Evolutionary conservation across 2,888 invertebrate species (phyloP).

Genomic region (Fissipunctia ypsillon): DNA sequence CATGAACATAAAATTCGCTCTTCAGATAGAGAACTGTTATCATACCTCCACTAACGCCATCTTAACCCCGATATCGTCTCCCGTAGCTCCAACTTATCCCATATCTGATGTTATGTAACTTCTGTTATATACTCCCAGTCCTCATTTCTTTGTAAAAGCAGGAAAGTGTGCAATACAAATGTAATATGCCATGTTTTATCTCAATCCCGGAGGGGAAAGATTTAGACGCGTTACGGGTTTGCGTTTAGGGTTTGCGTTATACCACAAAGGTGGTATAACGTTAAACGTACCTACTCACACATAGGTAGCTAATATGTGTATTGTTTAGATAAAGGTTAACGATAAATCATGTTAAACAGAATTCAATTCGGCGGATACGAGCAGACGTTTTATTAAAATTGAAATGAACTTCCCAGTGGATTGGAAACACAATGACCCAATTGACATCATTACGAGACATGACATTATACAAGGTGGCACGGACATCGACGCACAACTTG

Average conservation of each 20-base stretch:
- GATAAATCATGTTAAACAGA: constrained; percentile 18
- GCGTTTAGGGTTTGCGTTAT: constrained; percentile 23
- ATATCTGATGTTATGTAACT: constrained; percentile 39
- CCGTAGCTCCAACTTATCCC: constrained; percentile 22
- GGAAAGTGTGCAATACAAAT: constrained; percentile 49
- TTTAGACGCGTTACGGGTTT: constrained; percentile 49
- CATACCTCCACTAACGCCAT: constrained; percentile 11
- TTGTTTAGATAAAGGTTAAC: constrained; percentile 28
- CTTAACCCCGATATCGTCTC: constrained; percentile 29
- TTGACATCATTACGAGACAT: not conserved
- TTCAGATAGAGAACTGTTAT: constrained; percentile 9
- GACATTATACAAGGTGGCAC: no score
- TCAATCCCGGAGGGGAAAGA: constrained; percentile 37
- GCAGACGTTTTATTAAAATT: constrained; percentile 33
- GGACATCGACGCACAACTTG: no score
- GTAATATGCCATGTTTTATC: constrained; percentile 51
- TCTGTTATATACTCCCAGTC: constrained; percentile 34
- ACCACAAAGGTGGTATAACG: not conserved
- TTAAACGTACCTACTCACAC: constrained; percentile 11
- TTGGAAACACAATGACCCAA: not conserved
- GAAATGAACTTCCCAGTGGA: not conserved
- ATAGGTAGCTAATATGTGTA: constrained; percentile 18
- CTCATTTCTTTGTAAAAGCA: constrained; percentile 31
- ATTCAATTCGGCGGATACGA: constrained; percentile 31
- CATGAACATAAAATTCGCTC: not conserved